These are phyloP conservation scores for Eupleurogrammus muticus DNA, from an alignment of 2,797 vertebrate species.

Conservation along the genomic window DNA sequence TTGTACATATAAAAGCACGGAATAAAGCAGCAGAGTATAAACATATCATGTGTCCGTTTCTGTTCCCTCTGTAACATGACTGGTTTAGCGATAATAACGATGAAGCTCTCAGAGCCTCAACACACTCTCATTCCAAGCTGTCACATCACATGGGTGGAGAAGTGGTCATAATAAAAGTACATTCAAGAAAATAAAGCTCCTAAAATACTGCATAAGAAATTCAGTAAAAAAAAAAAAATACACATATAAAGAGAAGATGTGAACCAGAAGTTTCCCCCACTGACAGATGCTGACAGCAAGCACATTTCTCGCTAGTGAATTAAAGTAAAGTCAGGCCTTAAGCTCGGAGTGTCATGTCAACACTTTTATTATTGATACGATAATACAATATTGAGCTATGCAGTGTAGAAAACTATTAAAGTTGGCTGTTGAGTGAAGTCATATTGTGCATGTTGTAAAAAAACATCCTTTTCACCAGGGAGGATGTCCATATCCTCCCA, in stretches of 20 bases:
- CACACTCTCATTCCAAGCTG: background rate
- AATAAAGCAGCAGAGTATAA: background rate
- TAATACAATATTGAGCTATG: conserved; percentile 4
- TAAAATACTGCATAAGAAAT: too few relatives aligned
- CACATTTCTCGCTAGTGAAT: conserved; percentile 2
- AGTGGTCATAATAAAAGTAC: background rate
- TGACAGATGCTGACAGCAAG: conserved; percentile 6
- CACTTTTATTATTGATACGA: conserved; percentile 28
- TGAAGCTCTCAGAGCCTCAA: background rate
- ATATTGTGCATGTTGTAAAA: conserved; percentile 18
- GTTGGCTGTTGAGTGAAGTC: background rate
- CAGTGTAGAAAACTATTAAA: conserved; percentile 3
- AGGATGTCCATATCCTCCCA: conserved; percentile 5
- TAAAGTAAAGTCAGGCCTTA: conserved; percentile 6
- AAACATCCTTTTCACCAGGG: background rate
- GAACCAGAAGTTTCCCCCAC: background rate
- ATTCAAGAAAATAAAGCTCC: background rate
- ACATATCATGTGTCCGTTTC: background rate
- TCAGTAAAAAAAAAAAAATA: background rate
- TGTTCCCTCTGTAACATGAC: background rate
- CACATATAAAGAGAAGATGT: background rate
- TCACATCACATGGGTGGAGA: background rate
- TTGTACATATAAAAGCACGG: conserved; percentile 2
- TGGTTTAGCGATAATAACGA: background rate
- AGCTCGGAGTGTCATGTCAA: background rate